Percentiles rank a stretch among this genome's conserved stretches.
These are phyloP conservation scores for Drosophila quasianomalipes DNA, from an alignment of 2,888 invertebrate genomes.

Conservation along the genomic window DNA sequence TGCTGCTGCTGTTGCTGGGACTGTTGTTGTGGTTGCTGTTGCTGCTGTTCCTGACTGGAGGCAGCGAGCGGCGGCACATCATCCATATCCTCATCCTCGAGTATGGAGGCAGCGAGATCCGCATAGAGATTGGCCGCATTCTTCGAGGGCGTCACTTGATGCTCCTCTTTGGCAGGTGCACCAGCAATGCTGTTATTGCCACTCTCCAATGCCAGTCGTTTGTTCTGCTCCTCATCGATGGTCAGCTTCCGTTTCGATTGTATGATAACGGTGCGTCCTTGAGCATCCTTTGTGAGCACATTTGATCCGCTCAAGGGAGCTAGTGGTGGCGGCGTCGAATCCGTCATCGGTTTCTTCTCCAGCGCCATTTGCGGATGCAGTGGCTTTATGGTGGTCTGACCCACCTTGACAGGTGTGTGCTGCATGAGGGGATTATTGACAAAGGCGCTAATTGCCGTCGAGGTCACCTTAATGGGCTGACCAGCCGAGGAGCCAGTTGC, in stretches of 20 bases:
- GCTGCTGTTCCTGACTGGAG: conserved; percentile 63
- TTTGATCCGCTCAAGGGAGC: conserved; percentile 84
- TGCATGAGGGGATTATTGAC: conserved; percentile 85
- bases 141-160: conserved; percentile 87
- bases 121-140: conserved; percentile 95
- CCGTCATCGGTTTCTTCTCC: conserved; percentile 82
- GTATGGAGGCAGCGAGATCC: conserved; percentile 92
- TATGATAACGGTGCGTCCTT: conserved; percentile 82
- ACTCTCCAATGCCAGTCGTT: conserved; percentile 86
- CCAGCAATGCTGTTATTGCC: conserved; percentile 20
- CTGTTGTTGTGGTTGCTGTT: conserved; percentile 52
- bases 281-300: conserved; percentile 86
- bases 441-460: conserved; percentile 83
- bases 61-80: conserved; percentile 77
- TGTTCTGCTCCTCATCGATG: conserved; percentile 83
- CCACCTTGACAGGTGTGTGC: conserved; percentile 84
- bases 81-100: conserved; percentile 91
- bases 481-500: conserved; percentile 70
- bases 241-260: conserved; percentile 58
- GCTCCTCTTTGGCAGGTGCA: conserved; percentile 58
- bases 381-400: conserved; percentile 85
- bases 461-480: conserved; percentile 81
- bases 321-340: conserved; percentile 83
- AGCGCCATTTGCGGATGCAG: conserved; percentile 76
- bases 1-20: conserved; percentile 72